Evolutionary conservation across 2,797 vertebrate species (phyloP).

Genomic region (Taenioides sp.): DNA sequence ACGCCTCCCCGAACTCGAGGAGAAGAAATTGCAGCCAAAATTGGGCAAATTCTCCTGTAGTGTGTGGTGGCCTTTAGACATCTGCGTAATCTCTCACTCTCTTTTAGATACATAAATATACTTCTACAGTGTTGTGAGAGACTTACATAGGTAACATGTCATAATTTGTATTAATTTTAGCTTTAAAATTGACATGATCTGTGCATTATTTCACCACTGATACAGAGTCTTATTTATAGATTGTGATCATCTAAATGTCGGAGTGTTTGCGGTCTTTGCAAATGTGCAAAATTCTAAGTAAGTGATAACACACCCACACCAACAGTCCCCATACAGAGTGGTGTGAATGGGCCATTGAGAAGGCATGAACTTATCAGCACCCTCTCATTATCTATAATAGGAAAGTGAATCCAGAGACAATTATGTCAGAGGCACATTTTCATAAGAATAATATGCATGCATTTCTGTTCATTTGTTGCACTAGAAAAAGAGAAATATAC

Average conservation of each 20-base stretch:
- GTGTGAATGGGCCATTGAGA: slow-evolving; percentile 68
- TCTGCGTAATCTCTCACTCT: background rate
- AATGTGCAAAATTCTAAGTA: slow-evolving; percentile 57
- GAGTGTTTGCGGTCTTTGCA: slow-evolving; percentile 31
- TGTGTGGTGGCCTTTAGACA: too few relatives aligned
- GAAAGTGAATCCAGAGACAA: slow-evolving; percentile 52
- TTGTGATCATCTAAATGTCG: slow-evolving; percentile 40
- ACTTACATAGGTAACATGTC: background rate
- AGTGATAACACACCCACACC: slow-evolving; percentile 63
- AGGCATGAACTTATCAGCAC: slow-evolving; percentile 71
- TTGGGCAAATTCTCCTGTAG: too few relatives aligned
- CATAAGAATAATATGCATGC: slow-evolving; percentile 62
- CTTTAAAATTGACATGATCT: background rate
- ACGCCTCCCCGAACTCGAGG: too few relatives aligned
- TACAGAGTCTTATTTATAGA: slow-evolving; percentile 38
- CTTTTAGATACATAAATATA: background rate
- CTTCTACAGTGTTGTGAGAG: background rate
- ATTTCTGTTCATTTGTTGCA: slow-evolving; percentile 59
- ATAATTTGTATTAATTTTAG: background rate
- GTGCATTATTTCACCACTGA: slow-evolving; percentile 12
- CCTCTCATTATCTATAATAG: slow-evolving; percentile 75
- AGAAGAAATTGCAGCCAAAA: too few relatives aligned
- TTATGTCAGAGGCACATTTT: slow-evolving; percentile 55
- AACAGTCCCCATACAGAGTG: slow-evolving; percentile 23
- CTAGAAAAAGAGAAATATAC: slow-evolving; percentile 58